A percentile compares a stretch with the other conserved stretches of the same genome.
Conservation (phyloP, 2,113 vertebrate species). For the Sorex araneus region DNA sequence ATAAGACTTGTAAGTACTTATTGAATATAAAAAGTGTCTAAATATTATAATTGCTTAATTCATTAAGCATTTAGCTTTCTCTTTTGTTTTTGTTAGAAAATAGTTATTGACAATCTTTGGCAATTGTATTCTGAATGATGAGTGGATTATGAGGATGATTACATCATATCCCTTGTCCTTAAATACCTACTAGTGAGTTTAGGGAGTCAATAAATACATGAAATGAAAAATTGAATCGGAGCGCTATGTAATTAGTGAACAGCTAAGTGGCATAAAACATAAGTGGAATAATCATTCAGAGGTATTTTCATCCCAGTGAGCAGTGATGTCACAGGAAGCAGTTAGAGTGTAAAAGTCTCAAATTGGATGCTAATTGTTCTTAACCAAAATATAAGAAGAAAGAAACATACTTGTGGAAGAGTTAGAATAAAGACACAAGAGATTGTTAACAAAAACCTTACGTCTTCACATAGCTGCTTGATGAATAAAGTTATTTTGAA, state of each 20-base stretch:
- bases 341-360: not conserved
- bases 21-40: constrained; percentile 18
- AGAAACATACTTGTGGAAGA: not conserved
- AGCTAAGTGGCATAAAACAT: not conserved
- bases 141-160: not conserved
- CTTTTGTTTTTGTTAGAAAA: constrained; percentile 26
- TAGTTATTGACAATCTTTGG: constrained; percentile 44
- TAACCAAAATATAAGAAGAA: not conserved
- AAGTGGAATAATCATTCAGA: not conserved
- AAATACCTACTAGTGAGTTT: constrained; percentile 28
- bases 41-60: constrained; percentile 43
- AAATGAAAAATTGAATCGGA: not conserved
- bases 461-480: constrained; percentile 10
- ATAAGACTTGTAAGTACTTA: not conserved
- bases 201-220: constrained; percentile 33
- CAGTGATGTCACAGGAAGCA: not conserved
- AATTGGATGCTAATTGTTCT: not conserved
- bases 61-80: not conserved
- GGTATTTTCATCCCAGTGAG: not conserved
- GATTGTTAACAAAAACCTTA: not conserved
- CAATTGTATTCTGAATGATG: constrained; percentile 17
- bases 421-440: not conserved
- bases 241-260: not conserved
- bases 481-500: constrained; percentile 36
- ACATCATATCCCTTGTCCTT: not conserved